Percentiles rank a stretch among this genome's conserved stretches.
These are phyloP conservation scores for Protobothrops mucrosquamatus DNA, from an alignment of 2,113 vertebrate genomes.

Conservation along the genomic window DNA sequence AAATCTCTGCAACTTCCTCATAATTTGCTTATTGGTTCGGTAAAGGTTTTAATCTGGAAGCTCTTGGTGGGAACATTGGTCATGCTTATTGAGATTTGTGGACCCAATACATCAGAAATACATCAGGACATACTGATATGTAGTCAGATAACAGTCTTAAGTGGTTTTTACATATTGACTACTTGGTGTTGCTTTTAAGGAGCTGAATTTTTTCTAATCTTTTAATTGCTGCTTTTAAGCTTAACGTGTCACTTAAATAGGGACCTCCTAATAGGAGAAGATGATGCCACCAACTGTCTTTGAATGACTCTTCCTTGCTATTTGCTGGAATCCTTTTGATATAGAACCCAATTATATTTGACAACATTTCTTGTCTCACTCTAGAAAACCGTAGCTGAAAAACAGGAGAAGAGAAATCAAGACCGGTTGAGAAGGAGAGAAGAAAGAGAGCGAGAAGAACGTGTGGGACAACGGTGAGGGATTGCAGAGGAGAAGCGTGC, in stretches of 20 bases:
- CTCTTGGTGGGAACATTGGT: no score
- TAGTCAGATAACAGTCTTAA: neutral
- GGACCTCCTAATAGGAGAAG: neutral
- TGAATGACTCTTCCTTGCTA: neutral
- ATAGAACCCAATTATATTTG: neutral
- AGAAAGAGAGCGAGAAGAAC: constrained; percentile 93
- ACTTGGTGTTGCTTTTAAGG: neutral
- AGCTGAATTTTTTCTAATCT: neutral
- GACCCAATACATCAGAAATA: neutral
- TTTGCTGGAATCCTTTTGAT: neutral
- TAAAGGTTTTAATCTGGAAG: neutral
- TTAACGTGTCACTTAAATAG: neutral
- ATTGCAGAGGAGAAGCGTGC: no score
- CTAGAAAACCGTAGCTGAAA: constrained; percentile 95
- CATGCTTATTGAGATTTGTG: neutral
- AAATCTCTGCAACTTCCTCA: neutral
- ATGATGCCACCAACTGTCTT: accelerated
- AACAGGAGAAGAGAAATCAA: constrained; percentile 96
- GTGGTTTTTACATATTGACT: no score
- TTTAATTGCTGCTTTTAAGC: neutral
- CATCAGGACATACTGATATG: neutral
- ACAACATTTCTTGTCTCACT: neutral
- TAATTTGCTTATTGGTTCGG: neutral
- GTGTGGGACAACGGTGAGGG: constrained; percentile 73
- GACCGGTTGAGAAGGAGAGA: constrained; percentile 93